These are phyloP conservation scores for Dermatophagoides farinae DNA, from an alignment of 1,140 invertebrate species.

Conservation along the genomic window DNA sequence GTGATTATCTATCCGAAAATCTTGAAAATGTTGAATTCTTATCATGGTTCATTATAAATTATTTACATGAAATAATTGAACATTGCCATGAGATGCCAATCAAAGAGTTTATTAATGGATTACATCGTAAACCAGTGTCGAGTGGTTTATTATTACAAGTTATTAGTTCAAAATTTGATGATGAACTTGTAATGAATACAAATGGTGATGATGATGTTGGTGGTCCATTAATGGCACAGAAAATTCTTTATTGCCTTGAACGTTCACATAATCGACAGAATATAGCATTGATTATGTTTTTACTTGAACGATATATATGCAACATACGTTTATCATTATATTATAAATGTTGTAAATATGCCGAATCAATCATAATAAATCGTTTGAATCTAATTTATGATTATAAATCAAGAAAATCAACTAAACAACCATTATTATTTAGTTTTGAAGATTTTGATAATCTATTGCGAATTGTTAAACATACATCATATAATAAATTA, in stretches of 20 bases:
- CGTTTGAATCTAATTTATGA: constrained; percentile 3
- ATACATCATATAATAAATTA: constrained; percentile 1
- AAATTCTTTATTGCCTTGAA: constrained; percentile 36
- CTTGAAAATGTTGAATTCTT: constrained; percentile 46
- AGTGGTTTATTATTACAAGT: constrained; percentile 49
- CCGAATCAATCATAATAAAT: background rate
- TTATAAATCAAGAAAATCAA: background rate
- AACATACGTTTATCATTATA: constrained; percentile 30
- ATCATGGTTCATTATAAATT: constrained; percentile 51
- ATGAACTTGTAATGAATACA: constrained; percentile 27
- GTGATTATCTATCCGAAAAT: constrained; percentile 35
- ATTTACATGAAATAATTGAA: constrained; percentile 42
- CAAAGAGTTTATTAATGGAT: constrained; percentile 37
- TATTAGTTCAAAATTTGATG: constrained; percentile 32
- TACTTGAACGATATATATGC: constrained; percentile 38
- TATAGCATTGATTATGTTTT: constrained; percentile 35
- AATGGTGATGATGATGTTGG: constrained; percentile 34
- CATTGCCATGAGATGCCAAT: constrained; percentile 39
- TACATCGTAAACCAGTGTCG: constrained; percentile 42
- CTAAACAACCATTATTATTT: background rate
- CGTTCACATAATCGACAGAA: constrained; percentile 42
- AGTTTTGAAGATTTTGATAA: background rate
- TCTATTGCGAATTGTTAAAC: background rate
- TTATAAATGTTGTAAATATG: background rate
- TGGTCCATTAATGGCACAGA: constrained; percentile 26